Conservation (phyloP, 2,113 vertebrate genomes). For the Hypanus sabinus region DNA sequence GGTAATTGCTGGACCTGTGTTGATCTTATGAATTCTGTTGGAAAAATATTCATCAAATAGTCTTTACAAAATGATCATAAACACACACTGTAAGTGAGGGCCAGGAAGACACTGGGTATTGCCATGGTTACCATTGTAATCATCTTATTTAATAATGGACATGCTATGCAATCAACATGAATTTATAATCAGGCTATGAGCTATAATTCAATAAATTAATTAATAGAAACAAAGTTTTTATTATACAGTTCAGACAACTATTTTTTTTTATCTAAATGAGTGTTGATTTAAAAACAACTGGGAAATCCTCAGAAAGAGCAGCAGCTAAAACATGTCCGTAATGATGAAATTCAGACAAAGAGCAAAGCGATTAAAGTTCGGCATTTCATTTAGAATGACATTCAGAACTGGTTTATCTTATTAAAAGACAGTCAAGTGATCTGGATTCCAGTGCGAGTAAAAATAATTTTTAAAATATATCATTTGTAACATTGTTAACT, state of each 20-base stretch:
- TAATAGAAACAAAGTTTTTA: constrained; percentile 1
- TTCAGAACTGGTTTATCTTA: background rate
- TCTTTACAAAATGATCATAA: background rate
- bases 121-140: constrained; percentile 6
- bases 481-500: too few relatives aligned
- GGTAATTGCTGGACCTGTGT: background rate
- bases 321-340: background rate
- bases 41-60: background rate
- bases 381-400: background rate
- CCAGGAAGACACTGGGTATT: background rate
- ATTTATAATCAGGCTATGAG: constrained; percentile 1
- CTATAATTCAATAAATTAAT: background rate
- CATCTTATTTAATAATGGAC: background rate
- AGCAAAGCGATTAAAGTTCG: background rate
- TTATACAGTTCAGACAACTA: background rate
- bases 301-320: background rate
- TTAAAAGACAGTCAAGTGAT: background rate
- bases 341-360: background rate
- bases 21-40: background rate
- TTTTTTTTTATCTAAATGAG: background rate
- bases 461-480: background rate
- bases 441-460: too few relatives aligned
- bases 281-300: background rate
- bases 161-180: background rate
- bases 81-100: background rate